phyloP scores from a whole-genome alignment of 2,113 vertebrate genomes.

The Phalacrocorax brasilianus region DNA sequence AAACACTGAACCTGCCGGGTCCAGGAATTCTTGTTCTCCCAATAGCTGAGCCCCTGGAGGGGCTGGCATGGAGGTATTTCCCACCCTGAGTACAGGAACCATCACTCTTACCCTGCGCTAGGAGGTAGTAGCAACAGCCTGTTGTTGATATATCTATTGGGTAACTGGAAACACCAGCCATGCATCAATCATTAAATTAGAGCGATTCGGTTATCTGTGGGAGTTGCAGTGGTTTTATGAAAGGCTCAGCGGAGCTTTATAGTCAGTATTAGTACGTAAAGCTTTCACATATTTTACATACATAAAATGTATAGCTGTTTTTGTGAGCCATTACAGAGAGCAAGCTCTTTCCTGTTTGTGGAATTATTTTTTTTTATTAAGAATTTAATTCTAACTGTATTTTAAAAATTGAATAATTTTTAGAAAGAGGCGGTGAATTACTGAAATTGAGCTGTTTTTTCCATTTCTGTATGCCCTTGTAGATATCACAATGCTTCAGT shows the following conservation, averaged over 20 bases:
- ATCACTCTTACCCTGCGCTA: rapidly evolving
- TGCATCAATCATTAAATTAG: not conserved
- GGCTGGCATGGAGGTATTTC: not conserved
- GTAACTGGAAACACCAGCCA: not conserved
- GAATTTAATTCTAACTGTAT: not conserved
- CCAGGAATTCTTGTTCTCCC: not conserved
- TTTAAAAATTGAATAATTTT: not conserved
- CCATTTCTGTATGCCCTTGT: not conserved
- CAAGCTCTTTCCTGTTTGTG: not conserved
- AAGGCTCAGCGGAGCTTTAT: not conserved
- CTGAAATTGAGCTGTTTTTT: not conserved
- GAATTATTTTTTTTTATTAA: not conserved
- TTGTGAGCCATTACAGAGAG: not conserved
- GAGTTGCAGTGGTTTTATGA: not conserved
- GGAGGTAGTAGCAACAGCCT: not conserved
- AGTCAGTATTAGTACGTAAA: not conserved
- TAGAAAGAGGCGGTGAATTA: not conserved
- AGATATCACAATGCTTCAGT: not conserved
- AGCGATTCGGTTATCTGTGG: not conserved
- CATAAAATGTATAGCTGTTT: not conserved
- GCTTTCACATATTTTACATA: not conserved
- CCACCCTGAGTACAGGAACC: not conserved
- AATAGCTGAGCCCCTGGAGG: not conserved
- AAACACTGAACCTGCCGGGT: not conserved
- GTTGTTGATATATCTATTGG: rapidly evolving